These are phyloP conservation scores for Drosophila parthenogenetica DNA, from an alignment of 2,888 invertebrate species.

Conservation along the genomic window DNA sequence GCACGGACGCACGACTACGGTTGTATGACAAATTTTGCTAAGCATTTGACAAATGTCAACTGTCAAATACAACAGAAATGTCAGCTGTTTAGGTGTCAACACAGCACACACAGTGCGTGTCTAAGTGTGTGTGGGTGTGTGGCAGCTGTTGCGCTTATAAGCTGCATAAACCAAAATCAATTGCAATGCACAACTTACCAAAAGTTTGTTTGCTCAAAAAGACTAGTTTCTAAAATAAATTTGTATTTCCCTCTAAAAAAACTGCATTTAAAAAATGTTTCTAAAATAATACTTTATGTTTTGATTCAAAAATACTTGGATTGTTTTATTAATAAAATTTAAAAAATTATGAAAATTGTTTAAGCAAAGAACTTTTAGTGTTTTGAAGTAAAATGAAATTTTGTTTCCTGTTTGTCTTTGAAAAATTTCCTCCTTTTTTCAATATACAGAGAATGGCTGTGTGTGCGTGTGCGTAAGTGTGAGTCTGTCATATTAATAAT, in stretches of 20 bases:
- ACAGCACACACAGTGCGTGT: slow-evolving; percentile 9
- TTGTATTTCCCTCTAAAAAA: neutral
- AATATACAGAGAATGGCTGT: neutral
- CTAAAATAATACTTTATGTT: no score
- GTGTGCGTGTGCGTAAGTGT: slow-evolving; percentile 8
- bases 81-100: slow-evolving; percentile 50
- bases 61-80: slow-evolving; percentile 71
- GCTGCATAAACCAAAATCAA: slow-evolving; percentile 54
- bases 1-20: slow-evolving; percentile 20
- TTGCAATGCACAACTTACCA: slow-evolving; percentile 13
- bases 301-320: no score
- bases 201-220: neutral
- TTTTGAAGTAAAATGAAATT: no score
- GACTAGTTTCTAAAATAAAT: neutral
- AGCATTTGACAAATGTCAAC: slow-evolving; percentile 80
- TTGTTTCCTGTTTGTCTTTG: no score
- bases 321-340: no score
- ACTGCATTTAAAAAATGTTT: no score
- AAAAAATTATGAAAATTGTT: no score
- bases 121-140: slow-evolving; percentile 19
- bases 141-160: slow-evolving; percentile 67
- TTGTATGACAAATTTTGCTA: slow-evolving; percentile 76
- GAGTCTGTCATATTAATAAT: slow-evolving; percentile 37
- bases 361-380: no score
- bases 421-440: no score